A percentile compares a stretch with the other conserved stretches of the same genome.
These are phyloP conservation scores for Puma concolor DNA, from an alignment of 2,113 vertebrate genomes.

Conservation along the genomic window DNA sequence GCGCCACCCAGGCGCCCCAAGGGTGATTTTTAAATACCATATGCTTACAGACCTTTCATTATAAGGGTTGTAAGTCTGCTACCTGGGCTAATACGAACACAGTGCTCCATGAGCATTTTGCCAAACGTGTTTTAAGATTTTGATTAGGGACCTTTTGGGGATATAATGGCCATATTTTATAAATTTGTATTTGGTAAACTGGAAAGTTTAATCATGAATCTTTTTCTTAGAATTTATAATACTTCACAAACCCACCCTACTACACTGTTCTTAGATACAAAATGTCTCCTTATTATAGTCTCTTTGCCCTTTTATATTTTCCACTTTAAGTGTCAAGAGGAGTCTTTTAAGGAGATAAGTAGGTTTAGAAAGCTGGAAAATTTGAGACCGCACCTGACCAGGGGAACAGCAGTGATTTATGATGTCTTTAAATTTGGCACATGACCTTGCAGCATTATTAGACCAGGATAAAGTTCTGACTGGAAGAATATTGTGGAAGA, in stretches of 20 bases:
- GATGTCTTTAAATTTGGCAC: constrained; percentile 66
- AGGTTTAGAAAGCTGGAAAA: constrained; percentile 57
- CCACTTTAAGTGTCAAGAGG: background rate
- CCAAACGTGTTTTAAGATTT: background rate
- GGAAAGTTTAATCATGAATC: background rate
- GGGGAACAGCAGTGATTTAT: constrained; percentile 72
- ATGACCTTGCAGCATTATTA: constrained; percentile 62
- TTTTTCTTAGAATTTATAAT: constrained; percentile 22
- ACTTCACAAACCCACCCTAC: background rate
- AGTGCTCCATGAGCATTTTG: background rate
- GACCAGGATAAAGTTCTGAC: constrained; percentile 49
- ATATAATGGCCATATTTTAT: background rate
- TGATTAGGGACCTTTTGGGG: background rate
- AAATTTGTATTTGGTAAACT: background rate
- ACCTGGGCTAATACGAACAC: background rate
- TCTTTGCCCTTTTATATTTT: background rate
- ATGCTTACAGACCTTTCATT: background rate
- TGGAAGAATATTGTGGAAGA: constrained; percentile 14
- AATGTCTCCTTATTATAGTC: background rate
- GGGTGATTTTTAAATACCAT: background rate
- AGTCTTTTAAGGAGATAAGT: constrained; percentile 20
- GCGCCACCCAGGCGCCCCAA: too few species aligned
- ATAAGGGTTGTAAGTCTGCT: background rate
- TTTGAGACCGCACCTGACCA: constrained; percentile 45
- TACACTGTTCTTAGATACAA: background rate